Conservation (phyloP, 2,888 invertebrate species). For the Crematogaster levior region DNA sequence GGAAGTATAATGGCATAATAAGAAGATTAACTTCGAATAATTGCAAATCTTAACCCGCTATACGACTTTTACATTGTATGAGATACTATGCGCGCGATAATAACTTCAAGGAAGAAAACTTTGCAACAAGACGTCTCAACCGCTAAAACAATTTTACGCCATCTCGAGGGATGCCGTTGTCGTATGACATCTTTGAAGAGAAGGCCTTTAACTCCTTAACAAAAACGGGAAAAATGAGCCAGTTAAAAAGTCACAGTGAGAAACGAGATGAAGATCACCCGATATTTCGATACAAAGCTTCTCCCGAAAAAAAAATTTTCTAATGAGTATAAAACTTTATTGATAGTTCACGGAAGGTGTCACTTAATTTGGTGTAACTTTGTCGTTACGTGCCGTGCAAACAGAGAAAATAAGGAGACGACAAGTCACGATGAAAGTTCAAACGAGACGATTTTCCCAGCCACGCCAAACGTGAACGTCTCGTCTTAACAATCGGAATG, state of each 20-base stretch:
- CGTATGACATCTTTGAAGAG: too few species aligned
- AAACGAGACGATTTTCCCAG: conserved; percentile 7
- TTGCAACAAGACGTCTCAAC: conserved; percentile 18
- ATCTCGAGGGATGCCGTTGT: conserved; percentile 8
- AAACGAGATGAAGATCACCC: neutral
- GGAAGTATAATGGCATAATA: conserved; percentile 47
- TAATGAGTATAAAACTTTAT: conserved; percentile 36
- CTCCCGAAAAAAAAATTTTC: neutral
- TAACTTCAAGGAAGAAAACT: conserved; percentile 34
- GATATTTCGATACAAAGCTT: neutral
- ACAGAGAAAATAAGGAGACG: neutral
- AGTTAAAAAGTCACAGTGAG: neutral
- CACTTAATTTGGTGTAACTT: conserved; percentile 1
- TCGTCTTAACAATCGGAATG: conserved; percentile 24
- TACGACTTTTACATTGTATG: conserved; percentile 43
- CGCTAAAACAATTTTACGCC: conserved; percentile 21
- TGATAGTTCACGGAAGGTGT: neutral
- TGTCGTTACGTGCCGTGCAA: neutral
- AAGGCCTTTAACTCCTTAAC: conserved; percentile 15
- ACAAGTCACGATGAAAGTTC: conserved; percentile 31
- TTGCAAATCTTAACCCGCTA: conserved; percentile 44
- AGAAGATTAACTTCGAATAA: conserved; percentile 52
- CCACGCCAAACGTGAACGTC: neutral
- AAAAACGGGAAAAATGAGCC: conserved; percentile 10
- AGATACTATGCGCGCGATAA: conserved; percentile 31